A percentile compares a stretch with the other conserved stretches of the same genome.
Evolutionary conservation across 2,888 invertebrate species (phyloP).

Genomic region (Scaptodrosophila latifasciaeformis): DNA sequence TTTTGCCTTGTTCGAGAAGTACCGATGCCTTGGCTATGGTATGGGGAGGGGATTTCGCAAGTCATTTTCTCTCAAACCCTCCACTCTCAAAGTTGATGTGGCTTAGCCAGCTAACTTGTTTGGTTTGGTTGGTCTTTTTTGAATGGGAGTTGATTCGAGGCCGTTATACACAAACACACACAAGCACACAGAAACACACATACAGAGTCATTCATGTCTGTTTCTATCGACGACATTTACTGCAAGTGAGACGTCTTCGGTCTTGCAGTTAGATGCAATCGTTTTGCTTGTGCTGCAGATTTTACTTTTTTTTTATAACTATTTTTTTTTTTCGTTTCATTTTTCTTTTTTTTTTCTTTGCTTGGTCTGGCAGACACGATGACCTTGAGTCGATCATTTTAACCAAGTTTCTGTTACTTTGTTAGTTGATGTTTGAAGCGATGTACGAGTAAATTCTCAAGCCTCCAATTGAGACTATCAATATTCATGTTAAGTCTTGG

Average conservation of each 20-base stretch:
- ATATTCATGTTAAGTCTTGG: too few species aligned
- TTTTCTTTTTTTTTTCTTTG: conserved; percentile 35
- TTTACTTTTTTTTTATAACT: conserved; percentile 4
- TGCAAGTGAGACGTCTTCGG: conserved; percentile 57
- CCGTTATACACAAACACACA: conserved; percentile 52
- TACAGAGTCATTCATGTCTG: too few species aligned
- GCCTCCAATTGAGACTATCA: too few species aligned
- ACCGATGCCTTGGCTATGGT: too few species aligned
- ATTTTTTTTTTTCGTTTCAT: conserved; percentile 20
- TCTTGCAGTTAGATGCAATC: conserved; percentile 54
- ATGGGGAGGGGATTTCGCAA: too few species aligned
- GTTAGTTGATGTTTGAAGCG: too few species aligned
- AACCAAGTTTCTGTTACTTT: conserved; percentile 59
- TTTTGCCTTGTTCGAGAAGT: conserved; percentile 28
- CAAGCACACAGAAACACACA: too few species aligned
- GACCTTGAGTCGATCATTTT: conserved; percentile 67
- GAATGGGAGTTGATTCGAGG: conserved; percentile 57
- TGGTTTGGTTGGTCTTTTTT: conserved; percentile 35
- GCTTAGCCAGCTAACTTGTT: conserved; percentile 68
- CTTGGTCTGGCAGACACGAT: conserved; percentile 65
- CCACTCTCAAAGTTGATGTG: conserved; percentile 66
- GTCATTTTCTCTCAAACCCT: too few species aligned
- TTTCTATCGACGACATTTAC: conserved; percentile 34
- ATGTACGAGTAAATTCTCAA: too few species aligned
- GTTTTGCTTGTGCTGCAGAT: conserved; percentile 7